Evolutionary conservation across 2,888 invertebrate species (phyloP).

Genomic region (Erpobdella octoculata): DNA sequence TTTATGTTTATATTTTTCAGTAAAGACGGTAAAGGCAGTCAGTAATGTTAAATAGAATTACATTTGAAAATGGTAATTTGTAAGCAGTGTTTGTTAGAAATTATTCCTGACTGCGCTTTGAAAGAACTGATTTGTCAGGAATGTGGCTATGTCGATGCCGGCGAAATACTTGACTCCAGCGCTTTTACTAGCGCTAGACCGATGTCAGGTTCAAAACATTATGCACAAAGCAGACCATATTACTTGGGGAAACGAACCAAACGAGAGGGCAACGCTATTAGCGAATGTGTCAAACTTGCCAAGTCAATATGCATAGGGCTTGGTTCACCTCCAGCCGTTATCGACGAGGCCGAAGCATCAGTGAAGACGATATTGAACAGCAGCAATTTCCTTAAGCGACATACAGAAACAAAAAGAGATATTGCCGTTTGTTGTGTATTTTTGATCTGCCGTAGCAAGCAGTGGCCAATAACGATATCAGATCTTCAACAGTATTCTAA

Average conservation of each 20-base stretch:
- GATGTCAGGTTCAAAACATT: too few relatives aligned
- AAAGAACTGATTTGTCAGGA: neutral
- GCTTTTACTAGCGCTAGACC: neutral
- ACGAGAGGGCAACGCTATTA: neutral
- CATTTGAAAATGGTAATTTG: neutral
- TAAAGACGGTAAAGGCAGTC: too few relatives aligned
- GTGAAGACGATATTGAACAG: too few relatives aligned
- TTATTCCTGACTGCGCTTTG: neutral
- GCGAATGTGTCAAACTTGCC: neutral
- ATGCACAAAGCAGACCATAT: too few relatives aligned
- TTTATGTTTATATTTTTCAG: too few relatives aligned
- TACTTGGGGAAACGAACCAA: neutral
- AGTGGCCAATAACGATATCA: neutral
- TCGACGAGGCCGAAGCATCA: too few relatives aligned
- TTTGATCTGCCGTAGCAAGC: neutral
- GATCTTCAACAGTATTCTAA: neutral
- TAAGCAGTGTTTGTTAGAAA: neutral
- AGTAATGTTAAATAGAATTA: too few relatives aligned
- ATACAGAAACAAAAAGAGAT: too few relatives aligned
- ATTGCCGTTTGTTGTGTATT: too few relatives aligned
- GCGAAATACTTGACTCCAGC: neutral
- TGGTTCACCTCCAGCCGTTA: too few relatives aligned
- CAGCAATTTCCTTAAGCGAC: too few relatives aligned
- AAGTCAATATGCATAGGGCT: neutral
- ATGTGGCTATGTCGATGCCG: neutral